These are phyloP conservation scores for Scelioninae gen. 2 DNA, from an alignment of 2,888 invertebrate genomes.

Conservation along the genomic window DNA sequence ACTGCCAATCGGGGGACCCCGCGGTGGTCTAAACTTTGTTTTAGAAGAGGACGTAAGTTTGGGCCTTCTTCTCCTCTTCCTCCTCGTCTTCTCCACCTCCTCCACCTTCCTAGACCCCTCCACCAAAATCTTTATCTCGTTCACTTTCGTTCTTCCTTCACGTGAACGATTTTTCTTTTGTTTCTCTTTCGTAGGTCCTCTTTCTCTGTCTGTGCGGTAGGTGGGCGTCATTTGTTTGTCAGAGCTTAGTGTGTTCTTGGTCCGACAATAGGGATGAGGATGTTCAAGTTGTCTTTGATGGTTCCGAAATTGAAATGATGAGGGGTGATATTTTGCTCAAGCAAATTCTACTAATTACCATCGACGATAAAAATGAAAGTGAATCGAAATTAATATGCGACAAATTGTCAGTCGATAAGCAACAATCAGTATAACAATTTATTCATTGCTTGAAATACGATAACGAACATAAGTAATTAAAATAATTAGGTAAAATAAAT, in stretches of 20 bases:
- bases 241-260: slow-evolving; percentile 4
- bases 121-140: slow-evolving; percentile 53
- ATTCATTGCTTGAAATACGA: too few species aligned
- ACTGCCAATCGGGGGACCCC: slow-evolving; percentile 24
- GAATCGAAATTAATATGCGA: too few species aligned
- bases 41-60: slow-evolving; percentile 44
- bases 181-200: slow-evolving; percentile 31
- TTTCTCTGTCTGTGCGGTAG: slow-evolving; percentile 20
- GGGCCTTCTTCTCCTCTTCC: slow-evolving; percentile 28
- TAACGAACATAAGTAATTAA: too few species aligned
- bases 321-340: background rate
- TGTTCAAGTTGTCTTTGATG: slow-evolving; percentile 20
- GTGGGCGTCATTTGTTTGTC: slow-evolving; percentile 43
- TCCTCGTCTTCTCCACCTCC: slow-evolving; percentile 7
- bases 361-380: too few species aligned
- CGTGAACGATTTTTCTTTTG: slow-evolving; percentile 54
- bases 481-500: too few species aligned
- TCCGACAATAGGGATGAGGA: background rate
- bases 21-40: slow-evolving; percentile 49
- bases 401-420: too few species aligned
- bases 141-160: slow-evolving; percentile 50
- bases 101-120: slow-evolving; percentile 32
- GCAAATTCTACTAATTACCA: background rate
- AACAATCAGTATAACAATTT: too few species aligned
- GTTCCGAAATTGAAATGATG: slow-evolving; percentile 1